phyloP scores from a whole-genome alignment of 1,140 invertebrate species.

The Drosophila orosa region DNA sequence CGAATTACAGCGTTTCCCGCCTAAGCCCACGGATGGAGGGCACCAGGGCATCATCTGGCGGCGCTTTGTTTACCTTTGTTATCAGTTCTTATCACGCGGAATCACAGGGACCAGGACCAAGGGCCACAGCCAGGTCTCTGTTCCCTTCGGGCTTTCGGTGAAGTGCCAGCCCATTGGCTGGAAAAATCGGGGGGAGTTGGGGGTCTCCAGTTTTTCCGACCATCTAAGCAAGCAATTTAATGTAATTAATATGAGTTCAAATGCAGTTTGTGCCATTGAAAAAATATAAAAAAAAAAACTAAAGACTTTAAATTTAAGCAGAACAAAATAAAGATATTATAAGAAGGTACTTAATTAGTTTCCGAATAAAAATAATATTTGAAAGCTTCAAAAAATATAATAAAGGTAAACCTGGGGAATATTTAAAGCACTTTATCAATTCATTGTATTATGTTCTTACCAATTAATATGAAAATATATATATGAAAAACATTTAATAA shows the following conservation, averaged over 20 bases:
- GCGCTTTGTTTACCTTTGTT: constrained; percentile 80
- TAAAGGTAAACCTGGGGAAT: no score
- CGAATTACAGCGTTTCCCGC: constrained; percentile 80
- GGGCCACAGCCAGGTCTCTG: constrained; percentile 7
- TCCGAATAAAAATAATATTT: background rate
- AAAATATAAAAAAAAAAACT: background rate
- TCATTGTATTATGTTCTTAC: background rate
- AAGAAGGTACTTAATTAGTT: no score
- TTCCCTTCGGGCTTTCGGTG: constrained; percentile 19
- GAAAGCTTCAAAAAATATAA: no score
- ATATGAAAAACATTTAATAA: no score
- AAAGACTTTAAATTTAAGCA: no score
- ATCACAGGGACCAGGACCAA: constrained; percentile 11
- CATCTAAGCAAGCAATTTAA: constrained; percentile 6
- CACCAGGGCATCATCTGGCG: constrained; percentile 35
- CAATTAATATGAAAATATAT: background rate
- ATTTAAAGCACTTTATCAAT: no score
- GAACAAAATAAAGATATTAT: no score
- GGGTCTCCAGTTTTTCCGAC: background rate
- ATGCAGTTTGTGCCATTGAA: background rate
- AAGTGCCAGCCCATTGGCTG: constrained; percentile 74
- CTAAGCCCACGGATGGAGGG: constrained; percentile 40
- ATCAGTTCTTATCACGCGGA: constrained; percentile 74
- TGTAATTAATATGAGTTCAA: constrained; percentile 24
- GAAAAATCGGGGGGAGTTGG: background rate